Evolutionary conservation across 2,797 vertebrate genomes (phyloP).

Genomic region (Pangasius djambal): DNA sequence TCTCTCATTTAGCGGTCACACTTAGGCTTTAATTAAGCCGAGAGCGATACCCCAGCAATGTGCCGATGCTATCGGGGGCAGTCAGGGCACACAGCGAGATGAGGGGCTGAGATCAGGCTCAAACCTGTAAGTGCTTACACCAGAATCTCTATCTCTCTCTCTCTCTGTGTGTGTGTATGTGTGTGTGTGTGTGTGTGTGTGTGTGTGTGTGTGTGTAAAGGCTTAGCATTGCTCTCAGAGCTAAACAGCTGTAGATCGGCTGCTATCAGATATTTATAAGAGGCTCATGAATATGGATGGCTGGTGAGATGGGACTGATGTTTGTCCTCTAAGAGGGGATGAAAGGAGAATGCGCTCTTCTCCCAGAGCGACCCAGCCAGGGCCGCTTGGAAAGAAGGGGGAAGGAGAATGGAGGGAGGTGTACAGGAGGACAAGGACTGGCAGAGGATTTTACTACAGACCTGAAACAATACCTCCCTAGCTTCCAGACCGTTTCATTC

Average conservation of each 20-base stretch:
- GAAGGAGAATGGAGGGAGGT: constrained; percentile 27
- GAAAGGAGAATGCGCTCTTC: constrained; percentile 79
- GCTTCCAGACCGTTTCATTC: background rate
- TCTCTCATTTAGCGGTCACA: constrained; percentile 78
- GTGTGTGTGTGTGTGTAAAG: constrained; percentile 41
- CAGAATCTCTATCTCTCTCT: background rate
- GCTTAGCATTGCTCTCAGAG: constrained; percentile 67
- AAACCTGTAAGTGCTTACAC: constrained; percentile 56
- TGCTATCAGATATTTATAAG: constrained; percentile 86
- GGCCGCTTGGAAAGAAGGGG: constrained; percentile 60
- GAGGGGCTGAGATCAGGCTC: constrained; percentile 60
- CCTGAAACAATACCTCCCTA: constrained; percentile 25
- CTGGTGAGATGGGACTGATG: constrained; percentile 79
- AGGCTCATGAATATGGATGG: constrained; percentile 84
- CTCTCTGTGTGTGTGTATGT: constrained; percentile 25
- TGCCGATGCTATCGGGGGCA: constrained; percentile 74
- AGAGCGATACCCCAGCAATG: constrained; percentile 70
- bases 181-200: constrained; percentile 26
- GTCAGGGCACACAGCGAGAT: constrained; percentile 59
- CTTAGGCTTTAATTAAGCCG: constrained; percentile 78
- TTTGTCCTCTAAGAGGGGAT: constrained; percentile 86
- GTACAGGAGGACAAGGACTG: constrained; percentile 53
- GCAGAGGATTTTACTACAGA: constrained; percentile 27
- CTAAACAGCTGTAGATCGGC: constrained; percentile 80
- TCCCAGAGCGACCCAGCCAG: constrained; percentile 74